phyloP scores from a whole-genome alignment of 2,797 vertebrate genomes.

The Jordanella pulchra region DNA sequence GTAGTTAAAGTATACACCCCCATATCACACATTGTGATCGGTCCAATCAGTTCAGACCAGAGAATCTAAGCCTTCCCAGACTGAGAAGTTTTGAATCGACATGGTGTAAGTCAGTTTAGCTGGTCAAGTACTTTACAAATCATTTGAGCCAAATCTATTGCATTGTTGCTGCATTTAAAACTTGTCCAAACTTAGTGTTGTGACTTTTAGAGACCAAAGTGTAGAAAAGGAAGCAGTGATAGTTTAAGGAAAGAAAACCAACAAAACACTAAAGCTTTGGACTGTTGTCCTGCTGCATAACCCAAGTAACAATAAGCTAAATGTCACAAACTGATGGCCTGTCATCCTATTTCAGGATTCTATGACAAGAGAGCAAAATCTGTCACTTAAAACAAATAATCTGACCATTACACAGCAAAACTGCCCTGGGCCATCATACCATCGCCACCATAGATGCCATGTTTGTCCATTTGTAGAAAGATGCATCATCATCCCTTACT shows the following conservation, averaged over 20 bases:
- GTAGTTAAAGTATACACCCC: too few relatives aligned
- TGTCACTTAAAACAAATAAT: neutral
- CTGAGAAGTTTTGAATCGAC: too few relatives aligned
- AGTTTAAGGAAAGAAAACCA: neutral
- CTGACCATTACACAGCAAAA: neutral
- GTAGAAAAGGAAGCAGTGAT: neutral
- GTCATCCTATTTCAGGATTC: neutral
- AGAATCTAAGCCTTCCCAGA: too few relatives aligned
- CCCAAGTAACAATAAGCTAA: neutral
- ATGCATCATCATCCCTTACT: neutral
- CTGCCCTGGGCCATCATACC: neutral
- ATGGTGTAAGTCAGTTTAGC: too few relatives aligned
- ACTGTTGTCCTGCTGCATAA: neutral
- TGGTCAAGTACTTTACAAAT: neutral
- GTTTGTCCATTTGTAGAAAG: neutral
- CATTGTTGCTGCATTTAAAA: neutral
- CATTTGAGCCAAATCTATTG: neutral
- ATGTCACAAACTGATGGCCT: neutral
- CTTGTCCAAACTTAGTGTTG: neutral
- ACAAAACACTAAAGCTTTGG: neutral
- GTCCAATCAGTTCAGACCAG: too few relatives aligned
- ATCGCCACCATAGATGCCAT: neutral
- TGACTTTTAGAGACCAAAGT: neutral
- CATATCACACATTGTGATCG: too few relatives aligned
- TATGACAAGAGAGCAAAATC: neutral